A percentile compares a stretch with the other conserved stretches of the same genome.
phyloP scores from a whole-genome alignment of 2,888 invertebrate genomes.

The Parnassius glacialis region DNA sequence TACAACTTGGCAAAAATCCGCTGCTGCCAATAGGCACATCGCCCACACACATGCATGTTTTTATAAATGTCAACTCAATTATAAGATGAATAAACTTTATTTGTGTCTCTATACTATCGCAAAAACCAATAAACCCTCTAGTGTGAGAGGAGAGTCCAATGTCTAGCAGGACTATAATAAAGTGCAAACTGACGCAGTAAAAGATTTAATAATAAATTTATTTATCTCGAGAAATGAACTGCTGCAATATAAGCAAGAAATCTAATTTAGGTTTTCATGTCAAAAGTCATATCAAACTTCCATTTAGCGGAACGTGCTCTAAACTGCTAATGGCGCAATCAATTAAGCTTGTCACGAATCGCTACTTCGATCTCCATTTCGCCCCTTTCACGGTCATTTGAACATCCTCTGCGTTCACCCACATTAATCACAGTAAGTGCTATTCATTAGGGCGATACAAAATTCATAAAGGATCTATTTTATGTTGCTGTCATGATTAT shows the following conservation, averaged over 20 bases:
- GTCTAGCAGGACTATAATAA: not conserved
- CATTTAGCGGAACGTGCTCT: slow-evolving; percentile 5
- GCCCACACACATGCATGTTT: too few species aligned
- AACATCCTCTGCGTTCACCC: slow-evolving; percentile 9
- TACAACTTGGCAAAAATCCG: too few species aligned
- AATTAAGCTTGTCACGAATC: slow-evolving; percentile 22
- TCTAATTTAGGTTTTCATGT: slow-evolving; percentile 1
- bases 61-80: too few species aligned
- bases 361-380: slow-evolving; percentile 16
- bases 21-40: too few species aligned
- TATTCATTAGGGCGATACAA: slow-evolving; percentile 10
- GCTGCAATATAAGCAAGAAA: not conserved
- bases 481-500: not conserved
- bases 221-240: not conserved
- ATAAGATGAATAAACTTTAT: too few species aligned
- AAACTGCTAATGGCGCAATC: slow-evolving; percentile 16
- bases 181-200: not conserved
- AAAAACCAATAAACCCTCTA: not conserved
- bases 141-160: not conserved
- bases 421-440: slow-evolving; percentile 20
- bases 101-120: too few species aligned
- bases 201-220: too few species aligned
- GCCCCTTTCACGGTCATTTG: slow-evolving; percentile 23
- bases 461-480: not conserved
- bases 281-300: not conserved